Percentiles rank a stretch among this genome's conserved stretches.
These are phyloP conservation scores for Exocentrus adspersus DNA, from an alignment of 2,888 invertebrate species.

Conservation along the genomic window DNA sequence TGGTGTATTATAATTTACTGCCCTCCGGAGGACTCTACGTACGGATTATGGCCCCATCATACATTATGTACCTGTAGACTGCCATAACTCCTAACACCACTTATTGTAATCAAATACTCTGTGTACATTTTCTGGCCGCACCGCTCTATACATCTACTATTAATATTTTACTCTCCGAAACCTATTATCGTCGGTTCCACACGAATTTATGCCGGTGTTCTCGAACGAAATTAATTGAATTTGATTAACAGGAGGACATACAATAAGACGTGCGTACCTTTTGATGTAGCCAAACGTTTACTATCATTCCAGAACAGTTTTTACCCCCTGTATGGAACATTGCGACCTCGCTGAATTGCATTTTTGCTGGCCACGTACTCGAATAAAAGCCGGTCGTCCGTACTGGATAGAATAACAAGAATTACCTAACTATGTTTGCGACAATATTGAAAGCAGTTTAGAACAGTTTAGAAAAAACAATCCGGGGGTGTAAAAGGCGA, in stretches of 20 bases:
- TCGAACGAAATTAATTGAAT: background rate
- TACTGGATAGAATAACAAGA: no score
- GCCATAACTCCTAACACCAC: constrained; percentile 51
- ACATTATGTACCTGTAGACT: constrained; percentile 51
- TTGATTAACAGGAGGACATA: background rate
- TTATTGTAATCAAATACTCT: constrained; percentile 51
- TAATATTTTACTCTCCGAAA: constrained; percentile 17
- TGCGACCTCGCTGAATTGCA: no score
- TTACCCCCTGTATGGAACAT: no score
- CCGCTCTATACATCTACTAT: constrained; percentile 14
- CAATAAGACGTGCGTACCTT: no score
- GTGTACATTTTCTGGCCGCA: constrained; percentile 27
- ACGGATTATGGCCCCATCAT: constrained; percentile 51
- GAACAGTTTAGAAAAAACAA: background rate
- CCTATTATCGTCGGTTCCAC: constrained; percentile 18
- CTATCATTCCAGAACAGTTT: no score
- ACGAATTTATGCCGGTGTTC: constrained; percentile 6
- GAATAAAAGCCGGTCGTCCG: no score
- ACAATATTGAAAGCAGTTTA: background rate
- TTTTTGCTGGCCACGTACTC: no score
- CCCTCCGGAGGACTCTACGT: constrained; percentile 47
- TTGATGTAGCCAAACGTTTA: no score
- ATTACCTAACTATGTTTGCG: no score
- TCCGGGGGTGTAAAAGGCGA: background rate
- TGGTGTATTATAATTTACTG: constrained; percentile 50